Conservation (phyloP, 2,113 vertebrate species). For the Equus przewalskii region DNA sequence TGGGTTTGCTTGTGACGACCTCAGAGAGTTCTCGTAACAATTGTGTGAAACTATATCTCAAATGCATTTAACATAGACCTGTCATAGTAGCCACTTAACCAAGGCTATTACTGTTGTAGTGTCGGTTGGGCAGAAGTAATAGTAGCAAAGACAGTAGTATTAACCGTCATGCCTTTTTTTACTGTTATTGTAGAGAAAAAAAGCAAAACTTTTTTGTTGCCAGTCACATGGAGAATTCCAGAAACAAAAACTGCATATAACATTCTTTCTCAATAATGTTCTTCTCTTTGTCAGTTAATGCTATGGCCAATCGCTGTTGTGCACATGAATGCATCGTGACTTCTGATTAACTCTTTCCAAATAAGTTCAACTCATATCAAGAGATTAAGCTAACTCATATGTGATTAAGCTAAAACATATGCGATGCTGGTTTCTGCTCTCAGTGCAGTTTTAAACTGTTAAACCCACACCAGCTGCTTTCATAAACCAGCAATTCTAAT, state of each 20-base stretch:
- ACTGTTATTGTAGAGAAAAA: background rate
- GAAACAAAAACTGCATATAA: background rate
- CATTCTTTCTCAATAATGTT: slow-evolving; percentile 12
- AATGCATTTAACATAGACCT: background rate
- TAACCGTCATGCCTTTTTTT: background rate
- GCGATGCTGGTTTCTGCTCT: slow-evolving; percentile 74
- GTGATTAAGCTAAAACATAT: slow-evolving; percentile 70
- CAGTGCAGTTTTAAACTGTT: slow-evolving; percentile 70
- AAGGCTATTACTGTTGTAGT: background rate
- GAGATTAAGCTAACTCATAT: slow-evolving; percentile 75
- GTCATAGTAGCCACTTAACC: background rate
- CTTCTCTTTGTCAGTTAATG: slow-evolving; percentile 7
- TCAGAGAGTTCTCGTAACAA: background rate
- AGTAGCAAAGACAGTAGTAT: background rate
- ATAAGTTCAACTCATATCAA: slow-evolving; percentile 73
- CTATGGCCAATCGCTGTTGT: slow-evolving; percentile 18
- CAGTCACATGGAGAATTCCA: slow-evolving; percentile 2
- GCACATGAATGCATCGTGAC: background rate
- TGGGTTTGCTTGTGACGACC: background rate
- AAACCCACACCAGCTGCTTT: slow-evolving; percentile 84
- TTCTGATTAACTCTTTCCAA: slow-evolving; percentile 64
- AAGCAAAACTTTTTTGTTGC: background rate
- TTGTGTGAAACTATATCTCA: background rate
- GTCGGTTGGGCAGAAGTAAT: background rate
- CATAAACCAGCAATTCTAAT: slow-evolving; percentile 79